Percentiles rank a stretch among this genome's conserved stretches.
These are phyloP conservation scores for Drosophila sp. DNA, from an alignment of 1,140 invertebrate genomes.

Conservation along the genomic window DNA sequence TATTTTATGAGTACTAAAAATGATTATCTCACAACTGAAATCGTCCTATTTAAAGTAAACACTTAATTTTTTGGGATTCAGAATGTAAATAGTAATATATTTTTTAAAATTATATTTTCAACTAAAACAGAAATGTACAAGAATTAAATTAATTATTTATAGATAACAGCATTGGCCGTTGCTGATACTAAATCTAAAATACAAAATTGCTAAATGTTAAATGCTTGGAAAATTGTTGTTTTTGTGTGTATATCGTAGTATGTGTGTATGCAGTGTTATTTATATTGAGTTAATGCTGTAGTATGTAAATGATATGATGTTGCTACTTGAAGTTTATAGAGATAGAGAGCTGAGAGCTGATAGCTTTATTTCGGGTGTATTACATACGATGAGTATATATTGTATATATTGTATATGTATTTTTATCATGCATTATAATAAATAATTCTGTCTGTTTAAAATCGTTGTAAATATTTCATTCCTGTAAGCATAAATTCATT, in stretches of 20 bases:
- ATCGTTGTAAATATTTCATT: constrained; percentile 77
- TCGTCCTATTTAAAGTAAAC: constrained; percentile 15
- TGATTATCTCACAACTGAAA: no score
- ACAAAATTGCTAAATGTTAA: constrained; percentile 60
- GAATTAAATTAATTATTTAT: constrained; percentile 51
- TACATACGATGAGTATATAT: constrained; percentile 19
- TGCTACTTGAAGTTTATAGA: constrained; percentile 36
- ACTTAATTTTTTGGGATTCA: constrained; percentile 54
- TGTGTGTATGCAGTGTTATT: neutral
- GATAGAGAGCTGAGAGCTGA: constrained; percentile 18
- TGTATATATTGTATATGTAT: constrained; percentile 40
- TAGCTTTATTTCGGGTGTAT: constrained; percentile 12
- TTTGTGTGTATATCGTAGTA: constrained; percentile 30
- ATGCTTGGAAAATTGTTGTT: constrained; percentile 52
- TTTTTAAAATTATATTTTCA: constrained; percentile 71
- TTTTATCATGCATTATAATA: constrained; percentile 47
- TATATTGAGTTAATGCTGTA: constrained; percentile 11
- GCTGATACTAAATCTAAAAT: constrained; percentile 61
- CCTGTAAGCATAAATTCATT: constrained; percentile 71
- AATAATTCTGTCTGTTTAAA: constrained; percentile 69
- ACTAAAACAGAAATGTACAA: constrained; percentile 75
- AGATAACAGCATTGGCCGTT: constrained; percentile 34
- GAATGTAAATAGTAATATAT: constrained; percentile 73
- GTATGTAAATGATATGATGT: constrained; percentile 54
- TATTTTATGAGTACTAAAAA: no score